These are phyloP conservation scores for Plagiodera versicolora DNA, from an alignment of 2,888 invertebrate genomes.

Conservation along the genomic window DNA sequence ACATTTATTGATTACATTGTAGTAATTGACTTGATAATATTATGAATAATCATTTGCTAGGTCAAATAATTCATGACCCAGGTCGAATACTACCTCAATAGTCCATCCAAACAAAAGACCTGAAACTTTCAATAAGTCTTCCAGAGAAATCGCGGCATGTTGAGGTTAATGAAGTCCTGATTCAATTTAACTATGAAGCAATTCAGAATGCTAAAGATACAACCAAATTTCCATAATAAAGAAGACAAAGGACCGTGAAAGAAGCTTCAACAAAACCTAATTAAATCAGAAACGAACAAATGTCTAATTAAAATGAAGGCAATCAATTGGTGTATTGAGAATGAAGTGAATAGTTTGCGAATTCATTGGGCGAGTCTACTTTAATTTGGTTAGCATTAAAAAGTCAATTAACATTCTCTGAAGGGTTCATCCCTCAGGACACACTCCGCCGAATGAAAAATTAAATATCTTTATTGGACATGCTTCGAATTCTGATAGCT, in stretches of 20 bases:
- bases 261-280: constrained; percentile 48
- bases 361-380: constrained; percentile 31
- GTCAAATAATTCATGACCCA: too few species aligned
- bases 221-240: constrained; percentile 41
- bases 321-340: constrained; percentile 42
- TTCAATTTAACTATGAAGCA: constrained; percentile 37
- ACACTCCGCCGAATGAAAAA: constrained; percentile 37
- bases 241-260: constrained; percentile 40
- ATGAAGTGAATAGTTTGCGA: constrained; percentile 30
- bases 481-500: constrained; percentile 32
- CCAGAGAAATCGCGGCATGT: constrained; percentile 16
- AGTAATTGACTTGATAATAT: too few species aligned
- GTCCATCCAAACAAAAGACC: not conserved
- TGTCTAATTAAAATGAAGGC: constrained; percentile 48
- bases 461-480: constrained; percentile 43
- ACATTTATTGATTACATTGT: too few species aligned
- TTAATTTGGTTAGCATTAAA: constrained; percentile 40
- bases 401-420: constrained; percentile 41
- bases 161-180: constrained; percentile 26
- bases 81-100: not conserved
- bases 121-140: not conserved
- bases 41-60: too few species aligned
- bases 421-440: constrained; percentile 24
- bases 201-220: constrained; percentile 47
- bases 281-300: constrained; percentile 52